These are phyloP conservation scores for Drosophila tripunctata DNA, from an alignment of 2,888 invertebrate species.

Conservation along the genomic window DNA sequence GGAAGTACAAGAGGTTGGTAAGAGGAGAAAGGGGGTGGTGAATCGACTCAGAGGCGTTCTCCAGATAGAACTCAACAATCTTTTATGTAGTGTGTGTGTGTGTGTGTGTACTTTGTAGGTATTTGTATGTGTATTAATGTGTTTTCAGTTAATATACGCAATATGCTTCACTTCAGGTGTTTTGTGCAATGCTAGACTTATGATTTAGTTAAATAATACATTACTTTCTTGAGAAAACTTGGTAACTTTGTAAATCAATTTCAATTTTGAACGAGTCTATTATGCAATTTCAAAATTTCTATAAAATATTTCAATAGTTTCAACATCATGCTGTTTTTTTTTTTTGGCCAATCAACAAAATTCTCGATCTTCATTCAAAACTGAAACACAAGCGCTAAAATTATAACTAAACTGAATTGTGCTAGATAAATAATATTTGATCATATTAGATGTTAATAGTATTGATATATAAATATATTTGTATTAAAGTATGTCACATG, in stretches of 20 bases:
- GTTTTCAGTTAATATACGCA: neutral
- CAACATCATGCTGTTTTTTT: slow-evolving; percentile 52
- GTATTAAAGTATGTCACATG: slow-evolving; percentile 5
- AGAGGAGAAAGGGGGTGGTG: neutral
- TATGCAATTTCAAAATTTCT: slow-evolving; percentile 17
- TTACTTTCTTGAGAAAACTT: slow-evolving; percentile 13
- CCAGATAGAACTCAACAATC: slow-evolving; percentile 8
- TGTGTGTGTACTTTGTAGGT: slow-evolving; percentile 15
- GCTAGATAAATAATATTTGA: slow-evolving; percentile 57
- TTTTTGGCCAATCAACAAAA: slow-evolving; percentile 59
- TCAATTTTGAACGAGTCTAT: slow-evolving; percentile 66
- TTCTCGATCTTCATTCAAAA: slow-evolving; percentile 64
- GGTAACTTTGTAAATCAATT: slow-evolving; percentile 16
- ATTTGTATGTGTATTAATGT: slow-evolving; percentile 1
- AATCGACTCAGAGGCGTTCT: neutral
- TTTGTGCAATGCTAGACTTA: slow-evolving; percentile 58
- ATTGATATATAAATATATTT: slow-evolving; percentile 3
- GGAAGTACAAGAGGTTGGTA: neutral
- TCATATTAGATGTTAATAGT: slow-evolving; percentile 7
- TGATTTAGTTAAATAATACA: slow-evolving; percentile 16
- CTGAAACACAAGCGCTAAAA: slow-evolving; percentile 69
- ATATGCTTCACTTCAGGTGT: slow-evolving; percentile 1
- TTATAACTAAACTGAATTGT: slow-evolving; percentile 64
- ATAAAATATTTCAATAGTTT: slow-evolving; percentile 29
- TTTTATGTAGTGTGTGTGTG: slow-evolving; percentile 9